Evolutionary conservation across 2,797 vertebrate species (phyloP).

Genomic region (Paguma larvata): DNA sequence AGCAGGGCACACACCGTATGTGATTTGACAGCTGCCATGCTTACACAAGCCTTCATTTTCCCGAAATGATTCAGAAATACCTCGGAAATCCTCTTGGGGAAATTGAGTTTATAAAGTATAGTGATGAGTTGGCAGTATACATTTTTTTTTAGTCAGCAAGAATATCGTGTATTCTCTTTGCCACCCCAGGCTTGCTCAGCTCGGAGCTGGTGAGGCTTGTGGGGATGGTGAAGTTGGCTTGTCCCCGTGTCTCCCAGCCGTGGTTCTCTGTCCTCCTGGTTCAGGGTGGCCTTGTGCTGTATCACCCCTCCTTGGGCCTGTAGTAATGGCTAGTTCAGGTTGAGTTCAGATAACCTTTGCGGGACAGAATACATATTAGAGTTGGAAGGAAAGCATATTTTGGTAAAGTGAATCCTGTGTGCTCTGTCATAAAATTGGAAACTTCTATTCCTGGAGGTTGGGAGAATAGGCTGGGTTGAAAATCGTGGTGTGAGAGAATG

Average conservation of each 20-base stretch:
- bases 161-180: slow-evolving; percentile 55
- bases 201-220: slow-evolving; percentile 43
- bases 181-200: not conserved
- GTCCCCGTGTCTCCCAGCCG: not conserved
- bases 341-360: not conserved
- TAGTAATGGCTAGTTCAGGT: slow-evolving; percentile 4
- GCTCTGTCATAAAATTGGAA: slow-evolving; percentile 46
- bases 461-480: slow-evolving; percentile 8
- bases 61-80: slow-evolving; percentile 72
- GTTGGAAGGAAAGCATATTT: slow-evolving; percentile 33
- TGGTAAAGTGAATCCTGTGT: slow-evolving; percentile 35
- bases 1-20: not conserved
- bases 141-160: slow-evolving; percentile 20
- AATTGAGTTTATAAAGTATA: slow-evolving; percentile 55
- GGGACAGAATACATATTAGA: not conserved
- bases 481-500: not conserved
- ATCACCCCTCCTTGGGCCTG: not conserved
- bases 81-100: slow-evolving; percentile 71
- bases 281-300: not conserved
- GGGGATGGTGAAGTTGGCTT: slow-evolving; percentile 4
- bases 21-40: slow-evolving; percentile 71
- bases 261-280: not conserved
- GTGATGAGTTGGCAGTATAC: slow-evolving; percentile 71
- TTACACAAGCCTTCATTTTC: slow-evolving; percentile 72
- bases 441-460: slow-evolving; percentile 34